phyloP scores from a whole-genome alignment of 2,888 invertebrate species.

The Coelinius sp. region DNA sequence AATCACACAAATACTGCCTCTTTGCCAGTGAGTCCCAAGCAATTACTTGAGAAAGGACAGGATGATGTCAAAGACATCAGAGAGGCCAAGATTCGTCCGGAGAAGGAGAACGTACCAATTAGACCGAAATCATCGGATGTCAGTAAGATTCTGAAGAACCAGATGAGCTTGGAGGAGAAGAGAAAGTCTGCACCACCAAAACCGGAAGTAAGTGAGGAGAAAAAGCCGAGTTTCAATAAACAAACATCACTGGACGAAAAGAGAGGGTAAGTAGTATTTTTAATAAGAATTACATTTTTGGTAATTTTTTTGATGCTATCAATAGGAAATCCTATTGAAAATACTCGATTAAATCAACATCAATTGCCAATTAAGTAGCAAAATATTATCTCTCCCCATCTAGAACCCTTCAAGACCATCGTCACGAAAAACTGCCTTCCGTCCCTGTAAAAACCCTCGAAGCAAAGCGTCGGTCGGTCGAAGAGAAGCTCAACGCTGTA shows the following conservation, averaged over 20 bases:
- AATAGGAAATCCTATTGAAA: too few relatives aligned
- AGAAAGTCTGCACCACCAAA: slow-evolving; percentile 65
- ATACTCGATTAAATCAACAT: too few relatives aligned
- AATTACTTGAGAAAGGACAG: slow-evolving; percentile 40
- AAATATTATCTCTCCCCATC: too few relatives aligned
- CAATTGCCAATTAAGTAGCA: too few relatives aligned
- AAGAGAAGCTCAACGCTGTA: slow-evolving; percentile 67
- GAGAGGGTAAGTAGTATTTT: slow-evolving; percentile 55
- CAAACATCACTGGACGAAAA: slow-evolving; percentile 63
- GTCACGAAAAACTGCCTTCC: slow-evolving; percentile 41
- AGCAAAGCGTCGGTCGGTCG: slow-evolving; percentile 66
- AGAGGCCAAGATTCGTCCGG: slow-evolving; percentile 33
- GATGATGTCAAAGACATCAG: slow-evolving; percentile 42
- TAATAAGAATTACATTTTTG: slow-evolving; percentile 1
- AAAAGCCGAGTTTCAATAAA: slow-evolving; percentile 57
- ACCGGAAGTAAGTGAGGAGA: slow-evolving; percentile 58
- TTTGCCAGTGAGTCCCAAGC: slow-evolving; percentile 51
- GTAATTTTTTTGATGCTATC: background rate
- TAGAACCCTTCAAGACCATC: slow-evolving; percentile 44
- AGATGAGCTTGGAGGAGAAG: slow-evolving; percentile 61
- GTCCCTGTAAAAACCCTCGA: too few relatives aligned
- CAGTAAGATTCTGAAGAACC: slow-evolving; percentile 48
- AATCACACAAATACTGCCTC: slow-evolving; percentile 45
- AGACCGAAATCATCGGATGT: slow-evolving; percentile 57
- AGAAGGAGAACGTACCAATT: slow-evolving; percentile 50